Conservation (phyloP, 1,140 invertebrate species). For the Venustaconcha ellipsiformis region DNA sequence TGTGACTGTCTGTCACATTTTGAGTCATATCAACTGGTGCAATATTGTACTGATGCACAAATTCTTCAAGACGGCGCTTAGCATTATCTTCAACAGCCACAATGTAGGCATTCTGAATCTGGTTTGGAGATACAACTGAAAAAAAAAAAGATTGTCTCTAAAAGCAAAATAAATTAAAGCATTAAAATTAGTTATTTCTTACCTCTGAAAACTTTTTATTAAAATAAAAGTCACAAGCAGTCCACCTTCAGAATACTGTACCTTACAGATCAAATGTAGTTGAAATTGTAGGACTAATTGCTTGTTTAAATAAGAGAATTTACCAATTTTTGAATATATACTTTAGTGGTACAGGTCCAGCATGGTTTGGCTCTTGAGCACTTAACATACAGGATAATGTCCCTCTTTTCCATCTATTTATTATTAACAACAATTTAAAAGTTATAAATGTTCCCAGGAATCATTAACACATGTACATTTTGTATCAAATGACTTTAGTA, state of each 20-base stretch:
- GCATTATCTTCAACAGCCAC: conserved; percentile 95
- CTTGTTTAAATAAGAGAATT: not conserved
- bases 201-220: conserved; percentile 80
- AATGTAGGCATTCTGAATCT: conserved; percentile 96
- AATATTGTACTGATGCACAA: conserved; percentile 90
- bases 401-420: no score
- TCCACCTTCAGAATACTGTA: no score
- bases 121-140: conserved; percentile 84
- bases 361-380: not conserved
- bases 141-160: conserved; percentile 44
- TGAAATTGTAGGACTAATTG: not conserved
- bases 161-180: conserved; percentile 19
- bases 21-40: conserved; percentile 92
- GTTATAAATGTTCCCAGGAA: no score
- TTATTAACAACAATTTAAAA: no score
- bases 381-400: not conserved
- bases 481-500: no score
- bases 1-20: conserved; percentile 4
- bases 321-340: not conserved
- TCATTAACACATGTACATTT: no score
- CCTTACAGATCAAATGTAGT: not conserved
- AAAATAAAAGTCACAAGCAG: conserved; percentile 73
- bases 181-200: conserved; percentile 83
- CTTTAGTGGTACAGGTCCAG: not conserved
- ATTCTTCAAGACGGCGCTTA: conserved; percentile 87